A percentile compares a stretch with the other conserved stretches of the same genome.
phyloP scores from a whole-genome alignment of 2,888 invertebrate species.

The Callyntrura sp. region DNA sequence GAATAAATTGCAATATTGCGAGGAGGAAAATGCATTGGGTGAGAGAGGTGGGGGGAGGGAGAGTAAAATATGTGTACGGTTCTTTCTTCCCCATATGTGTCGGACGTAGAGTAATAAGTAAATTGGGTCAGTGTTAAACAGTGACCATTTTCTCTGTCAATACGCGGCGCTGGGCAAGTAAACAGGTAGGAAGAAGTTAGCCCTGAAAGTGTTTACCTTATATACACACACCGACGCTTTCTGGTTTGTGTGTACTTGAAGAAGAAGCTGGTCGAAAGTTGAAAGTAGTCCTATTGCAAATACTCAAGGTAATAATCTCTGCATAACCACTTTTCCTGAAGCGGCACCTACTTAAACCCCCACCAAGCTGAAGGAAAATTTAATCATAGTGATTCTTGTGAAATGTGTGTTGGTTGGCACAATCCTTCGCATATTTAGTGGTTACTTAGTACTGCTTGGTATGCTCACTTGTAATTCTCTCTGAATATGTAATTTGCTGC shows the following conservation, averaged over 20 bases:
- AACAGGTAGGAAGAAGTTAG: neutral
- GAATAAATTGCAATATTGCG: slow-evolving; percentile 26
- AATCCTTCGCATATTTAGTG: neutral
- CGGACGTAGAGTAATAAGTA: slow-evolving; percentile 23
- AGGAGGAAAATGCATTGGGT: slow-evolving; percentile 7
- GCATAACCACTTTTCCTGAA: slow-evolving; percentile 5
- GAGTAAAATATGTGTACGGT: too few relatives aligned
- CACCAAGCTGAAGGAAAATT: neutral
- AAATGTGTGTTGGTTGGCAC: neutral
- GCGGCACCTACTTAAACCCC: neutral
- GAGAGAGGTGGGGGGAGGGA: neutral
- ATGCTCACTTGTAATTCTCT: neutral
- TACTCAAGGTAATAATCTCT: slow-evolving; percentile 48
- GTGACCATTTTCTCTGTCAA: slow-evolving; percentile 44
- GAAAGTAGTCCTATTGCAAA: neutral
- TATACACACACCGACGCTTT: slow-evolving; percentile 7
- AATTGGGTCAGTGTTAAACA: slow-evolving; percentile 50
- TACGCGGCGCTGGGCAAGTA: slow-evolving; percentile 15
- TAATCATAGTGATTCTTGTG: neutral
- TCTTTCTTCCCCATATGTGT: neutral
- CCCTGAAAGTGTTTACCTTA: neutral
- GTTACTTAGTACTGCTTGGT: neutral
- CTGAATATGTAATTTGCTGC: neutral
- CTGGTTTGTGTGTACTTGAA: neutral
- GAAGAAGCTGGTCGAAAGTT: slow-evolving; percentile 10